Conservation (phyloP, 2,113 vertebrate species). For the Balaenoptera acutorostrata region DNA sequence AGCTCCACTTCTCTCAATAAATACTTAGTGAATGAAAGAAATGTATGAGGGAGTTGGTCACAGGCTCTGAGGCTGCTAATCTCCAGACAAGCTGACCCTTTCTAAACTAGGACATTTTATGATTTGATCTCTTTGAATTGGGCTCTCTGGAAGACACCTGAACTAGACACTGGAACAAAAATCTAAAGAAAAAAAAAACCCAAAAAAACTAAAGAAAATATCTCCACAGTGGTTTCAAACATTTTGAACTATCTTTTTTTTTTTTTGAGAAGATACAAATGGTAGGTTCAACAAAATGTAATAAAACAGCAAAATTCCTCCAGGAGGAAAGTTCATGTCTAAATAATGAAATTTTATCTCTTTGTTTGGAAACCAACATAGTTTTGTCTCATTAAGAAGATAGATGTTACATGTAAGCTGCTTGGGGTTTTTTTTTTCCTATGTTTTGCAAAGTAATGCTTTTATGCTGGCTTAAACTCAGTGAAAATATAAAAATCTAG, state of each 20-base stretch:
- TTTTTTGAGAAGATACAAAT: constrained; percentile 39
- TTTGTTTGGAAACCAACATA: constrained; percentile 64
- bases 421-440: background rate
- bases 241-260: background rate
- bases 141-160: background rate
- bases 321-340: constrained; percentile 63
- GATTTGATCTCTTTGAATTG: background rate
- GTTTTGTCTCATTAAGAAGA: constrained; percentile 70
- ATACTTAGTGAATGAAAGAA: background rate
- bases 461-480: constrained; percentile 67
- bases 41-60: background rate
- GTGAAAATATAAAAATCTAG: constrained; percentile 76
- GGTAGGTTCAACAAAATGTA: constrained; percentile 50
- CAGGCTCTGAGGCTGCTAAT: background rate
- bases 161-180: background rate
- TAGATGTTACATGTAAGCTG: constrained; percentile 55
- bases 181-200: background rate
- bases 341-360: constrained; percentile 66
- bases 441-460: constrained; percentile 33
- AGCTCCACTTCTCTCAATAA: background rate
- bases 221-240: background rate
- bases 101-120: background rate
- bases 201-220: background rate
- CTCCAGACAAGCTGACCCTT: background rate
- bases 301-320: constrained; percentile 42